Evolutionary conservation across 2,888 invertebrate genomes (phyloP).

Genomic region (Galerucella calmariensis): DNA sequence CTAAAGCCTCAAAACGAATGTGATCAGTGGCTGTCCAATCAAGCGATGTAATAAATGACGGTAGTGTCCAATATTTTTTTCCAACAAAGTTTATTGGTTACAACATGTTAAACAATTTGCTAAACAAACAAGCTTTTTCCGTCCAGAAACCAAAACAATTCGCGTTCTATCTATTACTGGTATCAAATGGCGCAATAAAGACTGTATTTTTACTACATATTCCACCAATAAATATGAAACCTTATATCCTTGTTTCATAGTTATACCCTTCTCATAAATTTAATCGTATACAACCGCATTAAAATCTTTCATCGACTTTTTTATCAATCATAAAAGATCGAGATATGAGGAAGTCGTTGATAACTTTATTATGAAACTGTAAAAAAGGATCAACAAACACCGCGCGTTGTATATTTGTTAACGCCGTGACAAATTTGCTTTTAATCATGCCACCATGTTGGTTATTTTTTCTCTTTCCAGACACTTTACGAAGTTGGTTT

Average conservation of each 20-base stretch:
- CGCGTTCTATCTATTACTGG: background rate
- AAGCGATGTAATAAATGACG: too few species aligned
- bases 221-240: slow-evolving; percentile 10
- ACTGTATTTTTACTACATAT: slow-evolving; percentile 1
- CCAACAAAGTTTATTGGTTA: too few species aligned
- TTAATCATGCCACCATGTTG: slow-evolving; percentile 28
- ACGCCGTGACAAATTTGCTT: slow-evolving; percentile 38
- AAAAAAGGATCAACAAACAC: slow-evolving; percentile 36
- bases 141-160: background rate
- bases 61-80: too few species aligned
- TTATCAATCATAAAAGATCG: slow-evolving; percentile 31
- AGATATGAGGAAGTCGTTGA: slow-evolving; percentile 35
- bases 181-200: background rate
- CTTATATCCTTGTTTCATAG: slow-evolving; percentile 13
- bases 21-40: too few species aligned
- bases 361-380: slow-evolving; percentile 31
- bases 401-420: slow-evolving; percentile 34
- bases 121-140: background rate
- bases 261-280: background rate
- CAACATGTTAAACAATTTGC: background rate
- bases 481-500: background rate
- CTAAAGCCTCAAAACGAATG: too few species aligned
- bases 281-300: slow-evolving; percentile 13
- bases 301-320: slow-evolving; percentile 23
- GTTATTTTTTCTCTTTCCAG: background rate